A percentile compares a stretch with the other conserved stretches of the same genome.
phyloP scores from a whole-genome alignment of 2,797 vertebrate genomes.

The Ptychobarbus kaznakovi region DNA sequence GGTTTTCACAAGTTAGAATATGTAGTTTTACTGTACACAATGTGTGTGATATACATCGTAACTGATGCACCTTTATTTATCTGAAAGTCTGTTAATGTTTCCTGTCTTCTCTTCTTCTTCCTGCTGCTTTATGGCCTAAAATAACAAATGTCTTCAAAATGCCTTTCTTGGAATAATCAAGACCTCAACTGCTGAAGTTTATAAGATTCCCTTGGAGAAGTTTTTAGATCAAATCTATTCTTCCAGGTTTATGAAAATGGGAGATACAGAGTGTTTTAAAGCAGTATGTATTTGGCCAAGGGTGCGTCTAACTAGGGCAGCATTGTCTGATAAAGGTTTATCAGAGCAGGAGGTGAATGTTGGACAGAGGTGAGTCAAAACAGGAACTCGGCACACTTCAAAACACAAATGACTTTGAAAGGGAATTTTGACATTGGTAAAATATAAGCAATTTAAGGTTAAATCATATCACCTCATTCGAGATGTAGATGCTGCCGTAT shows the following conservation, averaged over 20 bases:
- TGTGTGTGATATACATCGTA: background rate
- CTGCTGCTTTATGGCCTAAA: background rate
- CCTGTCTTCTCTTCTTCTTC: background rate
- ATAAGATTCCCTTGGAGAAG: too few species aligned
- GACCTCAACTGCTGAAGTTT: background rate
- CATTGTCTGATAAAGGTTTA: conserved; percentile 2
- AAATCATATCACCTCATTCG: background rate
- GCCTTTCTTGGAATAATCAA: background rate
- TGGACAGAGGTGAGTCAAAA: background rate
- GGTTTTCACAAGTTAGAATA: background rate
- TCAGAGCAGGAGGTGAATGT: background rate
- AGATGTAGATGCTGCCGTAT: too few species aligned
- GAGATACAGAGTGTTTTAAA: background rate
- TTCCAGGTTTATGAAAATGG: background rate
- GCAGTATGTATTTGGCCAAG: background rate
- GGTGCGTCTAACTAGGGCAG: background rate
- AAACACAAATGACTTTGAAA: background rate
- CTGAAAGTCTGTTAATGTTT: background rate
- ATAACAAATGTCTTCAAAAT: background rate
- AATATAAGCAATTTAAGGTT: background rate
- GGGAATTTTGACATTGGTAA: background rate
- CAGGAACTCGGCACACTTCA: background rate
- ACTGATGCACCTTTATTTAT: background rate
- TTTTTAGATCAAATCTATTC: background rate
- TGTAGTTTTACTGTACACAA: background rate